These are phyloP conservation scores for Dermatemys mawii DNA, from an alignment of 2,113 vertebrate genomes.

Conservation along the genomic window DNA sequence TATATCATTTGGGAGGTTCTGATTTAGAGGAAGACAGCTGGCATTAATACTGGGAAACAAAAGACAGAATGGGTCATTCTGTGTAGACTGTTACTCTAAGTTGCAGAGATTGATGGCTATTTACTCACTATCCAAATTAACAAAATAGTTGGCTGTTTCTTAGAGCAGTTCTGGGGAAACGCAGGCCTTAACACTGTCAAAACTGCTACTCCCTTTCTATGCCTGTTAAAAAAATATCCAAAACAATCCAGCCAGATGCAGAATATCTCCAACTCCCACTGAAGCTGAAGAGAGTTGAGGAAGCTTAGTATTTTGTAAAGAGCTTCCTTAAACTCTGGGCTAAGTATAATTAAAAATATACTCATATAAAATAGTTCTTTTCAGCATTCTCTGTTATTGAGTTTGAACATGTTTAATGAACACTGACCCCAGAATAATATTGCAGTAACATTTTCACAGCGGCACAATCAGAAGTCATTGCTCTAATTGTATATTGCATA, in stretches of 20 bases:
- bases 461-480: background rate
- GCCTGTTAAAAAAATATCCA: background rate
- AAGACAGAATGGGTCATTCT: background rate
- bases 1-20: background rate
- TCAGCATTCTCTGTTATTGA: background rate
- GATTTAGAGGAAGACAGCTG: conserved; percentile 7
- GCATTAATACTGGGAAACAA: background rate
- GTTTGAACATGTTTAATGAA: background rate
- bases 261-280: background rate
- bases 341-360: background rate
- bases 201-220: background rate
- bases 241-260: background rate
- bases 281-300: background rate
- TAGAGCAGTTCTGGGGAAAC: background rate
- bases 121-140: background rate
- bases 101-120: background rate
- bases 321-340: background rate
- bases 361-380: background rate
- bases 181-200: background rate
- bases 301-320: background rate
- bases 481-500: background rate
- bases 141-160: background rate
- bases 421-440: background rate
- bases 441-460: background rate
- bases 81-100: background rate